Evolutionary conservation across 2,113 vertebrate species (phyloP).

Genomic region (Arvicanthis niloticus): DNA sequence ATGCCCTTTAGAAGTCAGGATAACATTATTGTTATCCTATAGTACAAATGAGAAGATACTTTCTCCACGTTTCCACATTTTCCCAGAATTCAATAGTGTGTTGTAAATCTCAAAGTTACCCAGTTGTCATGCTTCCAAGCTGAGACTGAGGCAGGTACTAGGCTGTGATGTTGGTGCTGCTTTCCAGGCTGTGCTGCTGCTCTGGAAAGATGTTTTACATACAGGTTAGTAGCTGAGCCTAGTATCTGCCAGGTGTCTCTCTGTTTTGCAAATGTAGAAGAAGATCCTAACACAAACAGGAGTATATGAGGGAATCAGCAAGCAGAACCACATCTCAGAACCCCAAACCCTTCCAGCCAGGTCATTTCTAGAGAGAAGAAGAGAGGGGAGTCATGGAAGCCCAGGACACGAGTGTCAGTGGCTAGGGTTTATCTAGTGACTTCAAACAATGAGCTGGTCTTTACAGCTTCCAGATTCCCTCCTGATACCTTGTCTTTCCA

Average conservation of each 20-base stretch:
- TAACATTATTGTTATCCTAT: not conserved
- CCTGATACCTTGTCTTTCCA: not conserved
- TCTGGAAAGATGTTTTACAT: not conserved
- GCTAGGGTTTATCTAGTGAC: not conserved
- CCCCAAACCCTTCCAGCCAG: not conserved
- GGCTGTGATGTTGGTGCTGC: not conserved
- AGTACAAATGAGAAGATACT: not conserved
- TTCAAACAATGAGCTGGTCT: not conserved
- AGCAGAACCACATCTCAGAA: not conserved
- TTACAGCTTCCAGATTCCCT: not conserved
- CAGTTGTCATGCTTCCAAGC: not conserved
- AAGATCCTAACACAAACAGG: not conserved
- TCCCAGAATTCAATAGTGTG: slow-evolving; percentile 42
- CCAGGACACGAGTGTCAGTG: not conserved
- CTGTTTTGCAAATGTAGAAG: not conserved
- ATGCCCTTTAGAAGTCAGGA: not conserved
- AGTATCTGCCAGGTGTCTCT: not conserved
- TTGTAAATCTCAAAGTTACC: not conserved
- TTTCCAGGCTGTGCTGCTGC: not conserved
- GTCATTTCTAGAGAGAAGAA: not conserved
- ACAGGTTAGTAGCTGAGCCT: not conserved
- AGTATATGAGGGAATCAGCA: not conserved
- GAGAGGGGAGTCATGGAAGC: not conserved
- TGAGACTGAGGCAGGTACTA: not conserved
- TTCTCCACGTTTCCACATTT: not conserved